phyloP scores from a whole-genome alignment of 2,113 vertebrate species.

The Clarias gariepinus region DNA sequence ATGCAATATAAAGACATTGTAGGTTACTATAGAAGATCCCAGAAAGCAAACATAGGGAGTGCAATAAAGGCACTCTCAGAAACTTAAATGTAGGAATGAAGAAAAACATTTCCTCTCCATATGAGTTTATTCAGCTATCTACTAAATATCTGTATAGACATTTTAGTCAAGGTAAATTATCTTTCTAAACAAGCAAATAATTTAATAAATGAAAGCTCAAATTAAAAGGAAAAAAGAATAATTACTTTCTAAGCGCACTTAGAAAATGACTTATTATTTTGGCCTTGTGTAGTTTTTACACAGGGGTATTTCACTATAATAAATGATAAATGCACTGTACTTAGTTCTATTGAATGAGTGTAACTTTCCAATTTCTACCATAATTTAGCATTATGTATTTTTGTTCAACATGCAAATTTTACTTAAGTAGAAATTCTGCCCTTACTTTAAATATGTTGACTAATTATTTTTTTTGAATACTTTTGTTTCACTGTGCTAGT shows the following conservation, averaged over 20 bases:
- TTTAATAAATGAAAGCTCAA: background rate
- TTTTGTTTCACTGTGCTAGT: background rate
- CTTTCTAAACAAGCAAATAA: background rate
- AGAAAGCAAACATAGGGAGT: background rate
- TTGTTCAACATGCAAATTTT: background rate
- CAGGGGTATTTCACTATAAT: no score
- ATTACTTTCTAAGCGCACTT: background rate
- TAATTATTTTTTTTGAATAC: no score
- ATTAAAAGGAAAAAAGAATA: background rate
- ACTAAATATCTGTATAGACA: background rate
- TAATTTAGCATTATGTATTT: no score
- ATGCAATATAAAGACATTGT: conserved; percentile 4
- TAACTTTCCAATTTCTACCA: no score
- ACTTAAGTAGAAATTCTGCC: no score
- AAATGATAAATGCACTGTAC: no score
- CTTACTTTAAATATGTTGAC: no score
- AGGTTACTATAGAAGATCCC: background rate
- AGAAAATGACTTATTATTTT: no score
- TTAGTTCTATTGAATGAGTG: no score
- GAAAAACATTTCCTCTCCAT: background rate
- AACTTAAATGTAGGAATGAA: background rate
- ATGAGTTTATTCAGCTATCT: background rate
- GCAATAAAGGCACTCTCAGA: background rate
- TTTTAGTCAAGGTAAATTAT: background rate
- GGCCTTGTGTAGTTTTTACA: no score